Percentiles rank a stretch among this genome's conserved stretches.
These are phyloP conservation scores for Pangasius larnaudii DNA, from an alignment of 2,797 vertebrate species.

Conservation along the genomic window DNA sequence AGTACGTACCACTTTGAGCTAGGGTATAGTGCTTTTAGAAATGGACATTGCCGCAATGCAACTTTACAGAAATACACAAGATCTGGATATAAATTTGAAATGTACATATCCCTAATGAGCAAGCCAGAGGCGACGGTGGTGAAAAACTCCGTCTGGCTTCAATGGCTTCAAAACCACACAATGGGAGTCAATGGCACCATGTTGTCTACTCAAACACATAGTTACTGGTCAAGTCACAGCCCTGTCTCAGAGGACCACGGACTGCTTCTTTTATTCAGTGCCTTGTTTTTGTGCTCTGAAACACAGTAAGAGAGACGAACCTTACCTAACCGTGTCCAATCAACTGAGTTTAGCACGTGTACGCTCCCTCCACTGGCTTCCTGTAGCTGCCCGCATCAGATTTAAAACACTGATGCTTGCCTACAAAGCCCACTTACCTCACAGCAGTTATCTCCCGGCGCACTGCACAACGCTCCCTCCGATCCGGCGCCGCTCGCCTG, in stretches of 20 bases:
- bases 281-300: not conserved
- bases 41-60: not conserved
- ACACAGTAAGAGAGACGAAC: not conserved
- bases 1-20: too few relatives aligned
- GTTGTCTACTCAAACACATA: not conserved
- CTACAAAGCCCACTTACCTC: not conserved
- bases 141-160: too few relatives aligned
- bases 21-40: too few relatives aligned
- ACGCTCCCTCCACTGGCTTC: not conserved
- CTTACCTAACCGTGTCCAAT: not conserved
- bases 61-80: not conserved
- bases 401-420: not conserved
- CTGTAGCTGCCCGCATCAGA: too few relatives aligned
- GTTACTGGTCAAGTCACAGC: not conserved
- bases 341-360: not conserved
- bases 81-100: not conserved
- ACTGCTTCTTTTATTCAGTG: not conserved
- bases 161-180: too few relatives aligned
- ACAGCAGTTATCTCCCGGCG: not conserved
- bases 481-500: too few relatives aligned
- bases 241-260: too few relatives aligned
- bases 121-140: not conserved
- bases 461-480: too few relatives aligned
- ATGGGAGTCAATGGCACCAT: not conserved
- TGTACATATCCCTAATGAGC: not conserved